These are phyloP conservation scores for Octopus bimaculoides DNA, from an alignment of 1,140 invertebrate species.

Conservation along the genomic window DNA sequence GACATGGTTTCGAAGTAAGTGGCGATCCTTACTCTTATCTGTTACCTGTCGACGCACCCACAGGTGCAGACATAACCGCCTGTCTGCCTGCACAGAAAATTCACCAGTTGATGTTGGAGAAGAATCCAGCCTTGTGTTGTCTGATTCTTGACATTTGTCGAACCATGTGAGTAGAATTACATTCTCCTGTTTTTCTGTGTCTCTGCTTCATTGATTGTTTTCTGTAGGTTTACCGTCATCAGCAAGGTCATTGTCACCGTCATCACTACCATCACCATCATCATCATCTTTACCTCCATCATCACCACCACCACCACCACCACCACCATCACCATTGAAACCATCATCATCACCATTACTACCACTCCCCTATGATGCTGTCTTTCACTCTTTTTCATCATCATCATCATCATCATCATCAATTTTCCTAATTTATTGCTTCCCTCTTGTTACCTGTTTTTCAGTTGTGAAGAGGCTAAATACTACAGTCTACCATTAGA, in stretches of 20 bases:
- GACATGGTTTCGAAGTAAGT: constrained; percentile 56
- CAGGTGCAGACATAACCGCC: constrained; percentile 50
- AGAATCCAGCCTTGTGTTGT: constrained; percentile 53
- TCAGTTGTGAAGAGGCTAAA: no score
- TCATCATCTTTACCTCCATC: background rate
- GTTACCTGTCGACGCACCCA: constrained; percentile 57
- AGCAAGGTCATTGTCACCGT: background rate
- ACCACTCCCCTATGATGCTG: no score
- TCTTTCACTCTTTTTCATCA: no score
- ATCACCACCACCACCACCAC: background rate
- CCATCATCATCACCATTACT: no score
- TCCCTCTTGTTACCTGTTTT: no score
- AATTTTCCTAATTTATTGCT: no score
- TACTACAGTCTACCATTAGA: no score
- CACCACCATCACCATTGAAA: no score
- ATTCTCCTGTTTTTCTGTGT: background rate
- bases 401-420: no score
- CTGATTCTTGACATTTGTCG: constrained; percentile 60
- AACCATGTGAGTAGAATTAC: constrained; percentile 32
- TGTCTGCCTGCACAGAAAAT: constrained; percentile 50
- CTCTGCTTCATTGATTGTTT: background rate
- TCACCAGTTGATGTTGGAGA: constrained; percentile 44
- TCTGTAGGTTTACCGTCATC: background rate
- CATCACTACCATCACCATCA: background rate
- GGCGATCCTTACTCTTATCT: constrained; percentile 55